Conservation (phyloP, 2,888 invertebrate genomes). For the Nematopogon swammerdamellus region DNA sequence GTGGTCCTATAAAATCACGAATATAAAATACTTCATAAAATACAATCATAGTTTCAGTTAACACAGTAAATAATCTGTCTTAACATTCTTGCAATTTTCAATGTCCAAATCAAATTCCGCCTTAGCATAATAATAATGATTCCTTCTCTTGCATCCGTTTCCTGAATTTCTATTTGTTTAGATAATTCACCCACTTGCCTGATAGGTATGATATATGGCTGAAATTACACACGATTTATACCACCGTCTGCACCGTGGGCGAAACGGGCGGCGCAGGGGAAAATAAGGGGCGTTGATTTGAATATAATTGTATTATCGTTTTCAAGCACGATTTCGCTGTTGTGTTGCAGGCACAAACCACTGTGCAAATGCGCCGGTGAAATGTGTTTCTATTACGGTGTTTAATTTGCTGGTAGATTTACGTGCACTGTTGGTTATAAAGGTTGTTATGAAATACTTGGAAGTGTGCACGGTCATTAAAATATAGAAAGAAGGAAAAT, state of each 20-base stretch:
- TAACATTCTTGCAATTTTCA: no score
- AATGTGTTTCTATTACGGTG: background rate
- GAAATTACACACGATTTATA: background rate
- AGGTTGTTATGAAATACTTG: no score
- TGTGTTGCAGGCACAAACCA: background rate
- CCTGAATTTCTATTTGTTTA: background rate
- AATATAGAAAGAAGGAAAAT: no score
- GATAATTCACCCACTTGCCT: background rate
- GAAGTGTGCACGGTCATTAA: no score
- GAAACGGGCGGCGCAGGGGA: background rate
- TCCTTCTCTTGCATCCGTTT: background rate
- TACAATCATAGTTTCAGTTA: no score
- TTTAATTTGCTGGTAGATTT: background rate
- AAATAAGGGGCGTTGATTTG: conserved; percentile 11
- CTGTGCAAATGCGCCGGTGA: conserved; percentile 5
- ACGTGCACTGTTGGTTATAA: no score
- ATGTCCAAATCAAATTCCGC: no score
- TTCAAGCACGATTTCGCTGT: background rate
- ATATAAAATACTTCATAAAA: no score
- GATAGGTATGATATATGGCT: background rate
- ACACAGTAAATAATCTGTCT: no score
- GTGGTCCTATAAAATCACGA: no score
- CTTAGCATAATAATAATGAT: background rate
- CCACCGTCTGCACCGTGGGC: background rate
- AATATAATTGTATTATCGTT: conserved; percentile 21